Percentiles rank a stretch among this genome's conserved stretches.
Evolutionary conservation across 2,113 vertebrate species (phyloP).

Genomic region (Gymnorhina tibicen): DNA sequence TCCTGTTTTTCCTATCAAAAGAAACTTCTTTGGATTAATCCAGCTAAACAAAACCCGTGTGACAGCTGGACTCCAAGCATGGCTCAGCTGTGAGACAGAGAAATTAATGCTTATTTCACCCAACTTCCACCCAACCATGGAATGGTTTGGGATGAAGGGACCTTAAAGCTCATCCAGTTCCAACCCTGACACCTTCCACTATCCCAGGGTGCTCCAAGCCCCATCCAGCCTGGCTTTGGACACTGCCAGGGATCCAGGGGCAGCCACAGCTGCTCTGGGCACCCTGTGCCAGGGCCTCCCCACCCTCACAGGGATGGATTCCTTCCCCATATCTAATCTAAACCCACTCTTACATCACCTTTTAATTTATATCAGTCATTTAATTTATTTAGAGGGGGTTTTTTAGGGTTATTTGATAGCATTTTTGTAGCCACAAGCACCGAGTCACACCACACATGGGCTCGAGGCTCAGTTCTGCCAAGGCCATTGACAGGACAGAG

Average conservation of each 20-base stretch:
- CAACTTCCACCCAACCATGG: background rate
- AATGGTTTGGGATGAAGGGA: background rate
- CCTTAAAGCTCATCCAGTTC: background rate
- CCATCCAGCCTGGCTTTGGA: background rate
- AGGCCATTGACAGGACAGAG: background rate
- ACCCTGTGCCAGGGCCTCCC: background rate
- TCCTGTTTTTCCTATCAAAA: background rate
- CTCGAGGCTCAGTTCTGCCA: background rate
- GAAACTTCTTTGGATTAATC: background rate
- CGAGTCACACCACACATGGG: background rate
- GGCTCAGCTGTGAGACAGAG: background rate
- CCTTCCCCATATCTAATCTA: background rate
- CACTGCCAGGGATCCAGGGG: background rate
- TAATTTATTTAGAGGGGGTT: background rate
- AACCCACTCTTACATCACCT: background rate
- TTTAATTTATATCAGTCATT: background rate
- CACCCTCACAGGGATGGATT: background rate
- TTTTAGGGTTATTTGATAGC: background rate
- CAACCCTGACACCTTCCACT: background rate
- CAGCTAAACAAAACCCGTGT: background rate
- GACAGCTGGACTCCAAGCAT: background rate
- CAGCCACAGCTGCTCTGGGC: background rate
- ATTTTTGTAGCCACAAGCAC: background rate
- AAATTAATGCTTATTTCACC: background rate
- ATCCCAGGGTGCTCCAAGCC: rapidly evolving